Evolutionary conservation across 2,888 invertebrate genomes (phyloP).

Genomic region (Teinopalpus imperialis): DNA sequence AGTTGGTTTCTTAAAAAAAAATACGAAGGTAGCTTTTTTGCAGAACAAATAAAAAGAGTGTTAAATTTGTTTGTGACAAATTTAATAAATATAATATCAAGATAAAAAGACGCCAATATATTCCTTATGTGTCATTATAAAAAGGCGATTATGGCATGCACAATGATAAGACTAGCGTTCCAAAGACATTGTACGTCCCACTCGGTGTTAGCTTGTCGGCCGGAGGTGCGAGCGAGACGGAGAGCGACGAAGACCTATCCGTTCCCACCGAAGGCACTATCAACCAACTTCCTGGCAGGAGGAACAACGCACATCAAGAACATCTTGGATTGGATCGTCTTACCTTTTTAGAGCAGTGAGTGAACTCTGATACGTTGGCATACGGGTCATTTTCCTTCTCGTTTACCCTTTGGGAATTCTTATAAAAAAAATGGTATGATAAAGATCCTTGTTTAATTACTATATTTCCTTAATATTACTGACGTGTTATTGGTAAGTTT

Average conservation of each 20-base stretch:
- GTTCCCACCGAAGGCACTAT: slow-evolving; percentile 62
- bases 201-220: slow-evolving; percentile 70
- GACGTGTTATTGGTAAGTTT: no score
- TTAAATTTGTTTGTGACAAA: no score
- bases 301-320: slow-evolving; percentile 72
- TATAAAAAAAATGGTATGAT: no score
- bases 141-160: slow-evolving; percentile 15
- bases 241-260: slow-evolving; percentile 87
- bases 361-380: slow-evolving; percentile 31
- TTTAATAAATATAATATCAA: no score
- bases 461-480: no score
- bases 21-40: no score
- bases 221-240: slow-evolving; percentile 86
- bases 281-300: slow-evolving; percentile 50
- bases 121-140: neutral
- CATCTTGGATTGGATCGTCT: slow-evolving; percentile 46
- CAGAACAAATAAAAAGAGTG: no score
- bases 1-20: no score
- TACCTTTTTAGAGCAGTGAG: slow-evolving; percentile 67
- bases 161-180: slow-evolving; percentile 24
- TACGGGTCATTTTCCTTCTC: slow-evolving; percentile 15
- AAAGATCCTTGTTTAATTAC: no score
- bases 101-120: neutral
- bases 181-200: slow-evolving; percentile 46
- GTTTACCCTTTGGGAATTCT: no score